Evolutionary conservation across 2,888 invertebrate species (phyloP), one percentile per base, ranked within the genome.

Genomic region (Drosophila hawaiiensis): DNA sequence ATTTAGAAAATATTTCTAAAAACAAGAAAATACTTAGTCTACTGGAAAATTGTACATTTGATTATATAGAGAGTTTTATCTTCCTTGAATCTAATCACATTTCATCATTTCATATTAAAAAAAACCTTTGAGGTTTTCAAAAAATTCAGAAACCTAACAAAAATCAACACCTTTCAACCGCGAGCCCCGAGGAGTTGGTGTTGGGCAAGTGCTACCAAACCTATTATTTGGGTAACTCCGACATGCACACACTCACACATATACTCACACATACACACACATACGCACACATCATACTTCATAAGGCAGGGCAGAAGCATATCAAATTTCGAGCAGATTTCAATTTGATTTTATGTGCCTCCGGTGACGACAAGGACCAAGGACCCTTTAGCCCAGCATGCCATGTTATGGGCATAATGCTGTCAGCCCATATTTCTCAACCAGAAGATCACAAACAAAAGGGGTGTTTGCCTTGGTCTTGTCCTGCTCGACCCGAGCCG

Each of bases 291-390:
- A 68, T 62, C 71, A 83, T 69, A 70, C 41, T 63, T 47, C 52
- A 52, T 43, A 65, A 41, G 60, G 62, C 54, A 43, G 58, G 62
- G 59, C 59, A 35, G 67, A 58, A 62, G 67, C 84, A 78, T 91
- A 91, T 92, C 92, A 82, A 87, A 92, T 92, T 92, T 90, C 92
- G 82, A 90, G 77, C 92, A 91, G 90, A 91, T 92, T 91, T 92
- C 89, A 84, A 87, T 89, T 90, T 83, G 91, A 92, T 91, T 91
- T 91, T 78, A 84, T 83, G 59, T 78, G 78, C 71, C 82, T 72
- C 71, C 76, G 70, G 68, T 74, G 78, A 76, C 72, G 83, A 82
- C 84, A 76, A 68, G 70, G 68, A 41, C 65, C 60, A 47, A 31
- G 43, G 69, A 62, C 63, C 64, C 60, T 25, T 47, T 16, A 47